Percentiles rank a stretch among this genome's conserved stretches.
Conservation (phyloP, 2,797 vertebrate species). For the Mormyrops attenuatus region DNA sequence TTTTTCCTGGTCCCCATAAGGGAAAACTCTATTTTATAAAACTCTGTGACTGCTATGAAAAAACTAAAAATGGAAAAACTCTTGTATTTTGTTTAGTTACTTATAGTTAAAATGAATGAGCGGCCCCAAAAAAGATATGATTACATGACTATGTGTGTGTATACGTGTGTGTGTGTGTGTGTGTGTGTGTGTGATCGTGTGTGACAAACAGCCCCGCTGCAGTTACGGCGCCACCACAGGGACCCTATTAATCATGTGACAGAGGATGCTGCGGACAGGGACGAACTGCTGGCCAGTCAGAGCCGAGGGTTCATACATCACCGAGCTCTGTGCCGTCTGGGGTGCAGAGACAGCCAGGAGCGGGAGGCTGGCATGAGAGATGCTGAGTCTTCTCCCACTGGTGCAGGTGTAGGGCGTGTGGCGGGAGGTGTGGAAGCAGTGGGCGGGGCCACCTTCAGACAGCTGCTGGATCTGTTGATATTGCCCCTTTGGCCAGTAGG, state of each 20-base stretch:
- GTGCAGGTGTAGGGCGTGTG: background rate
- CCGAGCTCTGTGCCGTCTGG: background rate
- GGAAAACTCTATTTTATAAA: too few species aligned
- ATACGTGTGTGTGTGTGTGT: background rate
- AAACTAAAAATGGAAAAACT: too few species aligned
- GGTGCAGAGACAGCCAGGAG: background rate
- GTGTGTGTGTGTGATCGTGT: background rate
- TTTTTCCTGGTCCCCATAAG: too few species aligned
- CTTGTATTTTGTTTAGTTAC: too few species aligned
- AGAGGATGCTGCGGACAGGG: background rate
- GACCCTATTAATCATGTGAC: constrained; percentile 14
- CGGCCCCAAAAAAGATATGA: too few species aligned
- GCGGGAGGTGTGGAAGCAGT: background rate
- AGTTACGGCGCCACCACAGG: background rate
- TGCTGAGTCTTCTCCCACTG: background rate
- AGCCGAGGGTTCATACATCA: constrained; percentile 1
- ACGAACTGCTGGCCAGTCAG: background rate
- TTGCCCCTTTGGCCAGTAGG: background rate
- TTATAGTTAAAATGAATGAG: too few species aligned
- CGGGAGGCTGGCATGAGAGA: background rate
- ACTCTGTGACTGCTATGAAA: too few species aligned
- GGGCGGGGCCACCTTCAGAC: background rate
- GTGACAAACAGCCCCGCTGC: background rate
- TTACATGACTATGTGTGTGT: too few species aligned
- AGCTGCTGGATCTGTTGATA: background rate